phyloP scores from a whole-genome alignment of 2,113 vertebrate species.

The Pipra filicauda region DNA sequence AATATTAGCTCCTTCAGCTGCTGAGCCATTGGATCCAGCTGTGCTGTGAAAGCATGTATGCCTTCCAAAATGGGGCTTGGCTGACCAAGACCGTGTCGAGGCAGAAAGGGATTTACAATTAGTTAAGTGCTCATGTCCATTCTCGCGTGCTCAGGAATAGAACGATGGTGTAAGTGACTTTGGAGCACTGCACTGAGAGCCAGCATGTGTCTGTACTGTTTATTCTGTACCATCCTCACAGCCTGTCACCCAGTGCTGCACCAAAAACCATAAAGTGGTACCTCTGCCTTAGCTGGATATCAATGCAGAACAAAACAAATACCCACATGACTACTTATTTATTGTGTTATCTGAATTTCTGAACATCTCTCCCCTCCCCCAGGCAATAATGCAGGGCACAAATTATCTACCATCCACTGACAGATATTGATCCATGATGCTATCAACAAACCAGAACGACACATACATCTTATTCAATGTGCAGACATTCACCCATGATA shows the following conservation, averaged over 20 bases:
- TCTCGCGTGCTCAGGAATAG: background rate
- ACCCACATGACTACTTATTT: background rate
- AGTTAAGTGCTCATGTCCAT: background rate
- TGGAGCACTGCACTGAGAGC: background rate
- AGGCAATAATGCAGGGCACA: background rate
- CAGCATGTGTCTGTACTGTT: background rate
- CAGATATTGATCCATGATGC: conserved; percentile 25
- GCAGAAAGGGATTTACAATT: background rate
- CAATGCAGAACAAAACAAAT: background rate
- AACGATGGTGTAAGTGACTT: fast-evolving
- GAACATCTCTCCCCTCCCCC: background rate
- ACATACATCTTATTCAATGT: background rate
- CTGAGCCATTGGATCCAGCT: background rate
- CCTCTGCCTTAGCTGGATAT: background rate
- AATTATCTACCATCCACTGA: background rate
- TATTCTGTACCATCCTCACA: background rate
- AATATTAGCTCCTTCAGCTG: background rate
- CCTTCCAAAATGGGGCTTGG: background rate
- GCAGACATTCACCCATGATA: background rate
- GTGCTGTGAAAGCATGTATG: background rate
- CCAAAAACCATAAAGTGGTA: background rate
- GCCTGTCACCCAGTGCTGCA: background rate
- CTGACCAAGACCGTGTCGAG: background rate
- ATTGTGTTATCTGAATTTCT: background rate
- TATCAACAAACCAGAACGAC: background rate